A percentile compares a stretch with the other conserved stretches of the same genome.
Evolutionary conservation across 1,140 invertebrate species (phyloP).

Genomic region (Bombus superbus): DNA sequence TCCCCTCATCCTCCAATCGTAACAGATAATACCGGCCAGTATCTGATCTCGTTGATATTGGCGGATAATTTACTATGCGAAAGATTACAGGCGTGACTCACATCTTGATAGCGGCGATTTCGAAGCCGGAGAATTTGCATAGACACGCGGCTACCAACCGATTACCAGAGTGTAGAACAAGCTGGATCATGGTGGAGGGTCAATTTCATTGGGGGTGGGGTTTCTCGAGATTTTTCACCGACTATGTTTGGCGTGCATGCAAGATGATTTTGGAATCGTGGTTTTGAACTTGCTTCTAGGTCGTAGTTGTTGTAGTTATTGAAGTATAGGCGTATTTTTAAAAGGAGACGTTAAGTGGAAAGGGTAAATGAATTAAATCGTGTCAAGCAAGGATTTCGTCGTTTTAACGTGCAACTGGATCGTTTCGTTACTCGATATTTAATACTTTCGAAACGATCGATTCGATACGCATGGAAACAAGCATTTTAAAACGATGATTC

Average conservation of each 20-base stretch:
- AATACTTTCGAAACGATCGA: no score
- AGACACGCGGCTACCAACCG: slow-evolving; percentile 21
- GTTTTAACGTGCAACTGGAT: no score
- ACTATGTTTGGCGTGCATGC: background rate
- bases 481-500: no score
- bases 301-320: no score
- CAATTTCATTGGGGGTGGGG: no score
- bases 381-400: no score
- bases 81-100: slow-evolving; percentile 67
- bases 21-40: slow-evolving; percentile 69
- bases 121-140: slow-evolving; percentile 34
- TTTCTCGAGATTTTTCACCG: background rate
- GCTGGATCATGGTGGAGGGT: background rate
- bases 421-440: no score
- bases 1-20: slow-evolving; percentile 10
- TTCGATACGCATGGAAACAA: no score
- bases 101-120: slow-evolving; percentile 33
- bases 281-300: background rate
- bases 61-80: slow-evolving; percentile 70
- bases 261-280: no score
- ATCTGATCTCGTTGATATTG: slow-evolving; percentile 72
- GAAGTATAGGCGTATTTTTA: no score
- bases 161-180: slow-evolving; percentile 5
- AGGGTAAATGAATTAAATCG: no score
- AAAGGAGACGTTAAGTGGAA: no score